Evolutionary conservation across 2,888 invertebrate genomes (phyloP).

Genomic region (Phaonia tiefii): DNA sequence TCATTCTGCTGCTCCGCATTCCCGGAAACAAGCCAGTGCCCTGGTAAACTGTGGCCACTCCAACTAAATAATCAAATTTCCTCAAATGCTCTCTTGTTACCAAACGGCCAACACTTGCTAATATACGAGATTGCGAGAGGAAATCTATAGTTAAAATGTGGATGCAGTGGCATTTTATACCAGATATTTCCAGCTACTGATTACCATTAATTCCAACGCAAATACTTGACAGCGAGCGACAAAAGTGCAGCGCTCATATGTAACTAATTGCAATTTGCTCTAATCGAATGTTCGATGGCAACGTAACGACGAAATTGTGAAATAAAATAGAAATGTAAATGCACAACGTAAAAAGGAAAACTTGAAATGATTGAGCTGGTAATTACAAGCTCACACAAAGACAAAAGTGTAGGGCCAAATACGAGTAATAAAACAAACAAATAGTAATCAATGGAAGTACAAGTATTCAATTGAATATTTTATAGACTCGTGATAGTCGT

Average conservation of each 20-base stretch:
- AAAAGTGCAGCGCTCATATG: constrained; percentile 15
- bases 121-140: too few relatives aligned
- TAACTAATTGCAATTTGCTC: too few relatives aligned
- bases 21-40: too few relatives aligned
- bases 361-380: constrained; percentile 35
- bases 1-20: too few relatives aligned
- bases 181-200: not conserved
- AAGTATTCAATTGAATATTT: constrained; percentile 45
- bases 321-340: not conserved
- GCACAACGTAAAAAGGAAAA: constrained; percentile 19
- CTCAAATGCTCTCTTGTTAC: too few relatives aligned
- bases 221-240: not conserved
- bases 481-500: constrained; percentile 18
- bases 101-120: too few relatives aligned
- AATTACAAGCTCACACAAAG: constrained; percentile 49
- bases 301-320: constrained; percentile 8
- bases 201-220: constrained; percentile 30
- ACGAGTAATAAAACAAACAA: too few relatives aligned
- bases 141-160: too few relatives aligned
- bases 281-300: not conserved
- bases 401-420: constrained; percentile 16
- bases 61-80: too few relatives aligned
- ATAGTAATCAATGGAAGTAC: constrained; percentile 52
- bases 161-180: too few relatives aligned
- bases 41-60: too few relatives aligned